Evolutionary conservation across 2,888 invertebrate species (phyloP).

Genomic region (Drosophila tanythrix): DNA sequence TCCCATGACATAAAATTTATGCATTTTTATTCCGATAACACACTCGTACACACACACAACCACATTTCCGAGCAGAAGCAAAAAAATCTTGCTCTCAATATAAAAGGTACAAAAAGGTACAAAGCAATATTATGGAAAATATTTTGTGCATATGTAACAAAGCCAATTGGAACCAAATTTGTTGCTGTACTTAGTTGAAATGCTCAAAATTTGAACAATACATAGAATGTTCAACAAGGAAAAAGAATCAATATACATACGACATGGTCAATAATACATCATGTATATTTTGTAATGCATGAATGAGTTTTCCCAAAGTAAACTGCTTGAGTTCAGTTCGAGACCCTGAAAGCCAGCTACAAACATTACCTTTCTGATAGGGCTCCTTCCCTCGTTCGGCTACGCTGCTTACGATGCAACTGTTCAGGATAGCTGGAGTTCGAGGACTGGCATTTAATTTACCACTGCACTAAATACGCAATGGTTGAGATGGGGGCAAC

Average conservation of each 20-base stretch:
- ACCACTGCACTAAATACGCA: constrained; percentile 50
- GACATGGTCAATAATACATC: constrained; percentile 11
- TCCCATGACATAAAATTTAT: constrained; percentile 74
- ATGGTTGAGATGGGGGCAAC: constrained; percentile 5
- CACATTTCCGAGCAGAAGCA: neutral
- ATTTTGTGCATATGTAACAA: constrained; percentile 58
- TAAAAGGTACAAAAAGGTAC: constrained; percentile 40
- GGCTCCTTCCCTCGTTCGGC: constrained; percentile 20
- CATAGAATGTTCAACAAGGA: neutral
- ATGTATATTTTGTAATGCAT: constrained; percentile 38
- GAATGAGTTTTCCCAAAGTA: constrained; percentile 11
- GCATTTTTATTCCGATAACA: constrained; percentile 64
- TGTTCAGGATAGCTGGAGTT: constrained; percentile 10
- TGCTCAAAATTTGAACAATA: constrained; percentile 35
- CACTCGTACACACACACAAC: constrained; percentile 7
- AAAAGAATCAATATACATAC: constrained; percentile 1
- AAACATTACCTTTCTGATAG: constrained; percentile 6
- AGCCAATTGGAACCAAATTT: constrained; percentile 55
- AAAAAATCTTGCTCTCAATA: constrained; percentile 9
- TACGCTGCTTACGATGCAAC: constrained; percentile 49
- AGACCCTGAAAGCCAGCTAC: constrained; percentile 12
- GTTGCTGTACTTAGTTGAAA: constrained; percentile 28
- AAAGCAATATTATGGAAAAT: constrained; percentile 63
- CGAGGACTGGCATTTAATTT: constrained; percentile 30
- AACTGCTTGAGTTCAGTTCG: constrained; percentile 1